Evolutionary conservation across 2,113 vertebrate genomes (phyloP).

Genomic region (Neogale vison): DNA sequence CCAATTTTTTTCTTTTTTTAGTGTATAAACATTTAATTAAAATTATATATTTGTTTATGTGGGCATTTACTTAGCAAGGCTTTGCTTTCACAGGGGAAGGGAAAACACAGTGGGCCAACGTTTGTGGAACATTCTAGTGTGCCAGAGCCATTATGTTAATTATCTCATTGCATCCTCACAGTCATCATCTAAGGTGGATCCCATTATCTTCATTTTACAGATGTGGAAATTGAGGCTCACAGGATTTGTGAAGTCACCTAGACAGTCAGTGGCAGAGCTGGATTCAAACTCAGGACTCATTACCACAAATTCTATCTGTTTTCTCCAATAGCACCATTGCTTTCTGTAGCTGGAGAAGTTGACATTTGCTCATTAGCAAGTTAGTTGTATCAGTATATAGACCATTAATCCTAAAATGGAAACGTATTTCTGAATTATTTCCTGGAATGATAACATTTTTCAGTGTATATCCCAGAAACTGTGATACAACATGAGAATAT

Average conservation of each 20-base stretch:
- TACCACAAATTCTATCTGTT: background rate
- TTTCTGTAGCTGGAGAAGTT: background rate
- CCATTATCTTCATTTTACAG: background rate
- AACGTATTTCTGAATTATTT: background rate
- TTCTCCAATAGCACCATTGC: background rate
- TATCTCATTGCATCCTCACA: background rate
- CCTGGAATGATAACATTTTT: background rate
- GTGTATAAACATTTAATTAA: conserved; percentile 52
- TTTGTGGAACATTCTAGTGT: background rate
- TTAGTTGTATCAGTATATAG: background rate
- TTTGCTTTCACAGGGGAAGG: background rate
- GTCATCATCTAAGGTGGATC: background rate
- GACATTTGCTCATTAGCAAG: background rate
- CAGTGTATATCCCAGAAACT: background rate
- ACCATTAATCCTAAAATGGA: background rate
- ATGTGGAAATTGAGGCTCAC: background rate
- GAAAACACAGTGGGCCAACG: background rate
- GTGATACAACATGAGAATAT: conserved; percentile 18
- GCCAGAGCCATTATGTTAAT: background rate
- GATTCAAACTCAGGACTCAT: background rate
- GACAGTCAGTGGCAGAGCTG: background rate
- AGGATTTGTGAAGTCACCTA: background rate
- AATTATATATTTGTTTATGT: conserved; percentile 25
- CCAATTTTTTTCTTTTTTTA: conserved; percentile 52
- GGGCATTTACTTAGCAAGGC: background rate